phyloP scores from a whole-genome alignment of 35 echinoderm and acorn worm genomes.

The Chiridota heheva region DNA sequence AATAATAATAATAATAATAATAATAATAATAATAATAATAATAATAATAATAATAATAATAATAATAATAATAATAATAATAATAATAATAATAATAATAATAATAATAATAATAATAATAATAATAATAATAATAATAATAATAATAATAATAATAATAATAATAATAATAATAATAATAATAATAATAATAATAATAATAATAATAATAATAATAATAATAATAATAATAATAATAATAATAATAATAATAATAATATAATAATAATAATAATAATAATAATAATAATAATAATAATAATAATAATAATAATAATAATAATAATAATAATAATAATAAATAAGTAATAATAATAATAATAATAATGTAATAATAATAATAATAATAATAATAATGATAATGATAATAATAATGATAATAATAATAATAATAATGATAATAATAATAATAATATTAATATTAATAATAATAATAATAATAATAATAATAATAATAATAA shows the following conservation, averaged over 20 bases:
- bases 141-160: conserved; percentile 11
- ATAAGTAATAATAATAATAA: no score
- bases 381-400: no score
- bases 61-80: conserved; percentile 11
- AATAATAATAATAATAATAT: conserved; percentile 7
- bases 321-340: no score
- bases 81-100: conserved; percentile 4
- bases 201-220: conserved; percentile 4
- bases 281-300: background rate
- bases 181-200: conserved; percentile 11
- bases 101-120: background rate
- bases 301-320: background rate
- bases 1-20: conserved; percentile 1
- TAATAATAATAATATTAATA: no score
- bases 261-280: conserved; percentile 3
- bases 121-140: conserved; percentile 1
- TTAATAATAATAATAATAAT: no score
- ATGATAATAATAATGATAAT: no score
- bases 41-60: conserved; percentile 4
- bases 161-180: conserved; percentile 1
- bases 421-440: no score
- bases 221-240: background rate
- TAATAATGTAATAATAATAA: no score
- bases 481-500: no score
- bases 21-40: background rate